These are phyloP conservation scores for Eledona agricola DNA, from an alignment of 2,888 invertebrate genomes.

Conservation along the genomic window DNA sequence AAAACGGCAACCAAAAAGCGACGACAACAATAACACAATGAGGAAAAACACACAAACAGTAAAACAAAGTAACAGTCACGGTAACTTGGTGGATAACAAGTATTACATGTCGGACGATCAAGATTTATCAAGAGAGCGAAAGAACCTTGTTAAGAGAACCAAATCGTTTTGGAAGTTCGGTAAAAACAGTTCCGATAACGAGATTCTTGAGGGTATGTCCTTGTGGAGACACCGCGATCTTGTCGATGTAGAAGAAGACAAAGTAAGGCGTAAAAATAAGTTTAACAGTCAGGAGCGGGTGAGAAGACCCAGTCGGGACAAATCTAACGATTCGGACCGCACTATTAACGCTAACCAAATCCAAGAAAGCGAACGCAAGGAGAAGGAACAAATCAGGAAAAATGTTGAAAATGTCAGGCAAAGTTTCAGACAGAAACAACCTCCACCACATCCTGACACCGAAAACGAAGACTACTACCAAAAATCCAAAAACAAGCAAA, in stretches of 20 bases:
- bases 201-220: conserved; percentile 86
- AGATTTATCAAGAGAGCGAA: conserved; percentile 68
- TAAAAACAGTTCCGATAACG: conserved; percentile 72
- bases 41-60: conserved; percentile 48
- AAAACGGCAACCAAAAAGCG: conserved; percentile 48
- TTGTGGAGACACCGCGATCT: conserved; percentile 87
- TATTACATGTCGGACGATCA: conserved; percentile 68
- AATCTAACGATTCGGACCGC: conserved; percentile 60
- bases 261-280: conserved; percentile 60
- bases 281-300: conserved; percentile 54
- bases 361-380: conserved; percentile 39
- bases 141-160: conserved; percentile 79
- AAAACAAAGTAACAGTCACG: conserved; percentile 58
- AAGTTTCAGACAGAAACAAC: conserved; percentile 35
- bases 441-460: conserved; percentile 42
- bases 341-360: conserved; percentile 58
- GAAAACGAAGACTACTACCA: conserved; percentile 39
- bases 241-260: conserved; percentile 73
- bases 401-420: conserved; percentile 20
- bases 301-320: conserved; percentile 55
- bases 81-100: conserved; percentile 58
- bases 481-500: conserved; percentile 9
- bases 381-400: conserved; percentile 47
- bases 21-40: conserved; percentile 55
- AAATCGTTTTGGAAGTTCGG: conserved; percentile 90